A percentile compares a stretch with the other conserved stretches of the same genome.
Conservation (phyloP, 2,113 vertebrate species). For the Sphaerodactylus townsendi region DNA sequence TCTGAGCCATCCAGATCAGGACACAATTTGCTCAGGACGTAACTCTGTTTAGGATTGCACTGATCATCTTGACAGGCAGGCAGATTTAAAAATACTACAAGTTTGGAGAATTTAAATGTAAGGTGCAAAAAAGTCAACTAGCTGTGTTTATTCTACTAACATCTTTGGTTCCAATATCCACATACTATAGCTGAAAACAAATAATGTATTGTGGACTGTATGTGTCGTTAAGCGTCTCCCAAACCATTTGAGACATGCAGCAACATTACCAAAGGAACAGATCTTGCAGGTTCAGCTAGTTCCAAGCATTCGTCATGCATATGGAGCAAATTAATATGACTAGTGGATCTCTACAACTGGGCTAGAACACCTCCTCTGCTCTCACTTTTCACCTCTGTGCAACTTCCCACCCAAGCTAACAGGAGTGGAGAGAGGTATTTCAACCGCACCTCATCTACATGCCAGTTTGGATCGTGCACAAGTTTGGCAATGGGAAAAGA, state of each 20-base stretch:
- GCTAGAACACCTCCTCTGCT: not conserved
- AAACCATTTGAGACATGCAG: slow-evolving; percentile 30
- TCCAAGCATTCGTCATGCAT: not conserved
- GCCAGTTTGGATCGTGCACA: not conserved
- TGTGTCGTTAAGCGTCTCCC: not conserved
- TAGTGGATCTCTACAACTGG: not conserved
- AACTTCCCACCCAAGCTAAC: no score
- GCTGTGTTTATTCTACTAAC: not conserved
- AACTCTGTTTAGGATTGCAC: no score
- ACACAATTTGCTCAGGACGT: no score
- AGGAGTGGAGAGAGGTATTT: not conserved
- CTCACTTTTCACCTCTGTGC: no score
- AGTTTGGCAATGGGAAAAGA: not conserved
- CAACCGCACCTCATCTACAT: no score
- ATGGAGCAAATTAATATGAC: fast-evolving
- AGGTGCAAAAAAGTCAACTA: not conserved
- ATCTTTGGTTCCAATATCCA: no score
- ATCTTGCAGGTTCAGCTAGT: slow-evolving; percentile 59
- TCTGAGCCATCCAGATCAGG: no score
- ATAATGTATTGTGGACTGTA: not conserved
- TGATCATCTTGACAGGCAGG: not conserved
- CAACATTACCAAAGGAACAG: not conserved
- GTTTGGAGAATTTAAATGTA: not conserved
- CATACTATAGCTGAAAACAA: not conserved
- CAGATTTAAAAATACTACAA: not conserved